Percentiles rank a stretch among this genome's conserved stretches.
Conservation (phyloP, 1,140 invertebrate genomes). For the Hyphantria cunea region DNA sequence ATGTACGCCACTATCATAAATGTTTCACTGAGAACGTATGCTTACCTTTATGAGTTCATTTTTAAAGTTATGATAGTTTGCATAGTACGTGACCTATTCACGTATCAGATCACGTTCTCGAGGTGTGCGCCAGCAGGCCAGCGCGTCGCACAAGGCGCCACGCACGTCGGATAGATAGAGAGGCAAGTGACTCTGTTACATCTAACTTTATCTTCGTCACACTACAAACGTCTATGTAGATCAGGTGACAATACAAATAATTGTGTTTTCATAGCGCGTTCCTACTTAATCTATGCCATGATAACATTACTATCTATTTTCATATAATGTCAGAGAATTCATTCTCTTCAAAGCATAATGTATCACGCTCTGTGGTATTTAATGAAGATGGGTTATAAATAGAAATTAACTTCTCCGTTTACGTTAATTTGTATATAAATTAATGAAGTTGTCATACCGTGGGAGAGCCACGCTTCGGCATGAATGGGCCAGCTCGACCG, state of each 20-base stretch:
- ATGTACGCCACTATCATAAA: too few species aligned
- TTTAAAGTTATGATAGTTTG: constrained; percentile 46
- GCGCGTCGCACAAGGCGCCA: constrained; percentile 17
- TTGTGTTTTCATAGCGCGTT: constrained; percentile 70
- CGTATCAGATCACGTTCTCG: constrained; percentile 43
- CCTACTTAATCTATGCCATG: constrained; percentile 67
- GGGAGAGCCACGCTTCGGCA: too few species aligned
- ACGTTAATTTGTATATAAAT: constrained; percentile 3
- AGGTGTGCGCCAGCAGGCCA: constrained; percentile 20
- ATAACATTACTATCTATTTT: constrained; percentile 41
- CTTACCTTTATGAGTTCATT: constrained; percentile 32
- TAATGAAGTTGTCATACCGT: constrained; percentile 12
- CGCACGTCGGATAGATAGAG: not conserved
- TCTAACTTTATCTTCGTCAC: constrained; percentile 53
- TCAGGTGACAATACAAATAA: constrained; percentile 72
- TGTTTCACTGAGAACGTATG: constrained; percentile 32
- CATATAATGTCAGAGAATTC: constrained; percentile 7
- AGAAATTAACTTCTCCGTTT: constrained; percentile 4
- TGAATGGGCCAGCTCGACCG: too few species aligned
- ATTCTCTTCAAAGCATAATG: constrained; percentile 13
- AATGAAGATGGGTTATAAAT: constrained; percentile 4
- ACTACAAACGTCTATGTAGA: constrained; percentile 61
- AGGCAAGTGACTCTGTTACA: constrained; percentile 42
- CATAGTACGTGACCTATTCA: constrained; percentile 65
- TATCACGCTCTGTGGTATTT: constrained; percentile 8